Evolutionary conservation across 2,113 vertebrate genomes (phyloP), one percentile per base, ranked within the genome.

Genomic region (Phalacrocorax aristotelis): DNA sequence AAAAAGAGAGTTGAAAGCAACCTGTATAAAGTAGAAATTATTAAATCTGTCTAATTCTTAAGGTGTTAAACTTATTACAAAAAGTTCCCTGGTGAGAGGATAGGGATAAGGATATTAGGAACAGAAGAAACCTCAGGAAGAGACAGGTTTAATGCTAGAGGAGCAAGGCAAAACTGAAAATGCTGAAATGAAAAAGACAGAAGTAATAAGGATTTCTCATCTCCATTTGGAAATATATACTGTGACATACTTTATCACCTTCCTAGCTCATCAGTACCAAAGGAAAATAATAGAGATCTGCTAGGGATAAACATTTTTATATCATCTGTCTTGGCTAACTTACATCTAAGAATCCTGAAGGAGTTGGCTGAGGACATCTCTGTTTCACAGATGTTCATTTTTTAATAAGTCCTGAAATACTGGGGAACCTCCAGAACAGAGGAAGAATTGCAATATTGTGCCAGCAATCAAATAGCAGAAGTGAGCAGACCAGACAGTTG

Each of bases 361-460:
- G 48, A 44, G 34, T 40, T 95, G 91, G 81, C 89, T 76, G 74
- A 95, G 36, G 52, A 91, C 44, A 57, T 79, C 40, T 95, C 84
- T 93, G 57, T 87, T 96, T 89, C 87, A 79, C 93, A 96, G 74
- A 96, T 93, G 87, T 76, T 89, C 22, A 14, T 91, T 95, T 95
- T 96, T 90, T 65, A 93, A 29, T 72, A 75, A 79, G 52, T 85
- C 61, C 57, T 79, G 61, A 91, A 94, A 75, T 95, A 38, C 40
- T 82, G 57, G 46, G 60, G 11, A 89, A 57, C 6, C 5, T 87
- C 87, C 81, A 94, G 65, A 94, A 76, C 57, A 79, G 89, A 89
- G 40, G 77, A 91, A 91, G 42, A 87, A 68, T n/a, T 57, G 8
- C 29, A 79, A 25, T 71, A 57, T n/a, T 78, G n/a, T 76, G 52